Evolutionary conservation across 2,113 vertebrate genomes (phyloP), one percentile per base, ranked within the genome.

Genomic region (Sminthopsis crassicaudata): DNA sequence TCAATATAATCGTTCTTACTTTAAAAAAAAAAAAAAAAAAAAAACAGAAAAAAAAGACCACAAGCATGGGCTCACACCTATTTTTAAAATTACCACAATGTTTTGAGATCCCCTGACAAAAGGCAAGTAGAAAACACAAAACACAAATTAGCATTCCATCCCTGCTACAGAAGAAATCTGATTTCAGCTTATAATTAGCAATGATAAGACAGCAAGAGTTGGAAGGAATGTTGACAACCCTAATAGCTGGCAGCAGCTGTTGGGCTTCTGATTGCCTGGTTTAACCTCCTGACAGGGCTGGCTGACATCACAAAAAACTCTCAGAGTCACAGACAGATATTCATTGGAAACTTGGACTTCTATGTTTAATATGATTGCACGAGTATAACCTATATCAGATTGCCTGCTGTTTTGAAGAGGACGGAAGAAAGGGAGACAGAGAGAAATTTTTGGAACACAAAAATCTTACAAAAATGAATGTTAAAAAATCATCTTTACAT

Each of bases 141-240:
- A 84, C 42, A 42, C 19, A 84, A 42, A 46, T 90, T 90, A 51
- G 51, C 48, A 46, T 51, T 46, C 89, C 89, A 90, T 26, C 89
- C 48, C 25, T 51, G 46, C 46, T 51, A 90, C 89, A 48, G 46
- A 46, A 90, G 89, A 90, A 51, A 90, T 51, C 89, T 90, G 89
- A 90, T 46, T 90, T 90, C 46, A 51, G 46, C 89, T 50, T 90
- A 90, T 48, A 90, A 90, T 90, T 90, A 90, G 46, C 46, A 90
- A 51, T 51, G 89, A 90, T 51, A 51, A 51, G 89, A 46, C 48
- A 51, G 89, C 22, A 11, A 90, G 46, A 90, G 46, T 51, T 46
- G 89, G 89, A 51, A 90, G 89, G 46, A 51, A 90, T 51, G 89
- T 30, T 90, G 89, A 90, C 89, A 90, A 50, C 24, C 14, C 48